These are phyloP conservation scores for Sebastes vulpes DNA, from an alignment of 2,797 vertebrate species.

Conservation along the genomic window DNA sequence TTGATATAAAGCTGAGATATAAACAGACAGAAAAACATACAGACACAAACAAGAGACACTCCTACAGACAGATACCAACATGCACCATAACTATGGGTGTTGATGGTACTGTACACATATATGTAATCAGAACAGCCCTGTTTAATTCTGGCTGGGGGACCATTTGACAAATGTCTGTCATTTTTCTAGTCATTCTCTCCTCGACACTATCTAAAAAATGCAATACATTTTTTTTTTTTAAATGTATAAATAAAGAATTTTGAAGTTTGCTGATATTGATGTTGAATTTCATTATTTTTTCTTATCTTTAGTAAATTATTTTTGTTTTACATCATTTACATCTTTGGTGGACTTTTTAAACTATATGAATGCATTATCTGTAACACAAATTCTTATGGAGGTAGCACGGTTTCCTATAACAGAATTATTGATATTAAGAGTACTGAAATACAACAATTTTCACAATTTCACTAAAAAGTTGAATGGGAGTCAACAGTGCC, in stretches of 20 bases:
- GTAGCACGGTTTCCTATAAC: background rate
- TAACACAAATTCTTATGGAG: background rate
- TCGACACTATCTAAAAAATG: background rate
- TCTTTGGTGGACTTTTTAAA: background rate
- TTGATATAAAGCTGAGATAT: constrained; percentile 24
- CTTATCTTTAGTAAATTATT: background rate
- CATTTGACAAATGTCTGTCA: background rate
- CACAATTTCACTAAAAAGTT: background rate
- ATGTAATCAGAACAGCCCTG: accelerated
- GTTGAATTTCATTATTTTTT: background rate
- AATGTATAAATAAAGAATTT: background rate
- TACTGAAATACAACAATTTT: background rate
- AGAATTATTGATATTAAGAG: background rate
- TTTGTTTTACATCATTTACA: background rate
- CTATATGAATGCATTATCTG: background rate
- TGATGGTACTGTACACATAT: background rate
- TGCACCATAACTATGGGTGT: background rate
- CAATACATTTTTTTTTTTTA: too few relatives aligned
- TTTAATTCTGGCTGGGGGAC: background rate
- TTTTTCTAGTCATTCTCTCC: background rate
- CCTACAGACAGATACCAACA: background rate
- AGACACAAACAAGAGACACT: constrained; percentile 5
- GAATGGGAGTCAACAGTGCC: background rate
- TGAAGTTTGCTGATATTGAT: background rate
- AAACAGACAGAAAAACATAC: background rate